These are phyloP conservation scores for Cinclus cinclus DNA, from an alignment of 2,113 vertebrate species.

Conservation along the genomic window DNA sequence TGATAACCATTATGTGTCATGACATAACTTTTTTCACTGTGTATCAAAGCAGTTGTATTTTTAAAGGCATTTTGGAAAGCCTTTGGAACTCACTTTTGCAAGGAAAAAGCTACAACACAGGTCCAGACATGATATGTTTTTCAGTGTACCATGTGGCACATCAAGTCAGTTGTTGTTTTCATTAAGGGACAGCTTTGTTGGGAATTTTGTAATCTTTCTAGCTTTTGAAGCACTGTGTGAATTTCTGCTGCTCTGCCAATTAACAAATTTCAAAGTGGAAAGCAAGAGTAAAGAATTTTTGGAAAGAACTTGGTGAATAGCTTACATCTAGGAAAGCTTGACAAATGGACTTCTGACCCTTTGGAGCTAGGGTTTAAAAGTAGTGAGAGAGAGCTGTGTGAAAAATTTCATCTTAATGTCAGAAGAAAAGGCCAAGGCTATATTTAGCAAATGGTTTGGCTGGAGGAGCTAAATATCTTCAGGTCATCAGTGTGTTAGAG, in stretches of 20 bases:
- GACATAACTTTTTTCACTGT: not conserved
- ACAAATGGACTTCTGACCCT: not conserved
- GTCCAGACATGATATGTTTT: not conserved
- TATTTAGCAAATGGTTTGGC: slow-evolving; percentile 58
- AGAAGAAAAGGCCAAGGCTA: slow-evolving; percentile 67
- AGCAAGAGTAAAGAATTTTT: not conserved
- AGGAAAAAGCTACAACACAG: not conserved
- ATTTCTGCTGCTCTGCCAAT: not conserved
- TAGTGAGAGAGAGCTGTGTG: not conserved
- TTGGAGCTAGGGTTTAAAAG: not conserved
- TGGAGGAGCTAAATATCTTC: slow-evolving; percentile 45
- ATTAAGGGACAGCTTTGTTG: not conserved
- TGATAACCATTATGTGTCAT: not conserved
- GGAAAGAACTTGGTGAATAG: not conserved
- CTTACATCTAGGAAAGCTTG: not conserved
- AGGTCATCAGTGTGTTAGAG: slow-evolving; percentile 9
- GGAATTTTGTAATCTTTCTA: not conserved
- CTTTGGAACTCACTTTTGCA: not conserved
- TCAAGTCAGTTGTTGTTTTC: not conserved
- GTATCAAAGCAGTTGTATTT: not conserved
- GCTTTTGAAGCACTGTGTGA: not conserved
- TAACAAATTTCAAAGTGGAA: not conserved
- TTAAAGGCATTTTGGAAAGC: not conserved
- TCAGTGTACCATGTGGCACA: not conserved
- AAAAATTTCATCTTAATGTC: slow-evolving; percentile 59